Evolutionary conservation across 2,113 vertebrate species (phyloP), one percentile per base, ranked within the genome.

Genomic region (Lepus americanus): DNA sequence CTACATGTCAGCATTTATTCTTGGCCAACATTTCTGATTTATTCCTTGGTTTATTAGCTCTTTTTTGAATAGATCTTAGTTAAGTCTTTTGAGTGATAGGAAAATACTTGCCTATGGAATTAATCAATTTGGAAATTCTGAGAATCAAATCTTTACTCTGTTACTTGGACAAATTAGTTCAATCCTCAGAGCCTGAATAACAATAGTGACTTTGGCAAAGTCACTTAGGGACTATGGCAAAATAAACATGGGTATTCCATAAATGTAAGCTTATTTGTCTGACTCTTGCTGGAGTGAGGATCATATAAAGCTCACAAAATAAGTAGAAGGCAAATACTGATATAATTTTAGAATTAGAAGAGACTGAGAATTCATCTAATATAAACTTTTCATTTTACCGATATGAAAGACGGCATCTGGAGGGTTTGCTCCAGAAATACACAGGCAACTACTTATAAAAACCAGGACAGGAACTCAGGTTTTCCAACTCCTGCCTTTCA

Each of bases 41-140:
- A 87, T 59, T 81, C 17, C 88, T 82, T 94, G 79, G 55, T 83
- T 91, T 76, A 22, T 79, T 94, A 69, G 17, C 67, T 92, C 33
- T 63, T 10, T 73, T 92, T 83, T 39, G 69, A 80, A 55, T 33
- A 61, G 22, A 77, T 69, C 20, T 92, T 23, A 73, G n/a, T 78
- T 64, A 79, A 90, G 49, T 5, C 39, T 73, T 33, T 96, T 87
- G 33, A 92, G 2, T 39, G 23, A 39, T 55, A 61, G 9, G 33
- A 86, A 95, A 83, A 76, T 3, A n/a, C 27, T 16, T 77, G 83
- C 39, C 67, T 84, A 92, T 67, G 39, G 29, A 85, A 49, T 87
- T 44, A 49, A 73, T 90, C 44, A 74, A 0, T 72, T 88, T 79
- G 51, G 72, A 92, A 88, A 66, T 91, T 63, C 66, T 36, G 70